phyloP scores from a whole-genome alignment of 2,888 invertebrate species.

The Leptothorax acervorum region DNA sequence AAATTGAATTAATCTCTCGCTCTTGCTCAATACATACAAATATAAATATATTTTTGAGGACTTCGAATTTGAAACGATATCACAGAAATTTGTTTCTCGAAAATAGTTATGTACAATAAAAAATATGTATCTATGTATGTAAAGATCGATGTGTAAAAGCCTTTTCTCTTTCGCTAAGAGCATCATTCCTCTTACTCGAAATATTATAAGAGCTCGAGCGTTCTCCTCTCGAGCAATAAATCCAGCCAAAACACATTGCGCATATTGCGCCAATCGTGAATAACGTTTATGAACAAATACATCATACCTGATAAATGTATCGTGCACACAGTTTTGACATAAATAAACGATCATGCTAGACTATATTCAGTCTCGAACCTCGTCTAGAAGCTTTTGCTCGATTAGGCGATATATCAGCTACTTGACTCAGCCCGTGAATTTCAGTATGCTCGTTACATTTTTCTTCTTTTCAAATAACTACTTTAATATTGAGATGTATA shows the following conservation, averaged over 20 bases:
- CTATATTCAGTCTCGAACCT: background rate
- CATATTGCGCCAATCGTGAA: slow-evolving; percentile 28
- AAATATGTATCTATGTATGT: background rate
- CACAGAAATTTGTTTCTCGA: background rate
- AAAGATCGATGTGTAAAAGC: background rate
- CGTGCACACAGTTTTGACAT: slow-evolving; percentile 21
- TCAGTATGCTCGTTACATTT: background rate
- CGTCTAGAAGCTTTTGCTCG: slow-evolving; percentile 35
- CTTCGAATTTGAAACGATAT: background rate
- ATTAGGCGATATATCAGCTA: slow-evolving; percentile 10
- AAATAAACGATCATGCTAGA: slow-evolving; percentile 26
- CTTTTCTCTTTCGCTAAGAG: background rate
- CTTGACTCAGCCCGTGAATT: slow-evolving; percentile 3
- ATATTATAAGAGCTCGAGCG: slow-evolving; percentile 18
- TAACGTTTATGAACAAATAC: slow-evolving; percentile 30
- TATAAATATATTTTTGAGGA: background rate
- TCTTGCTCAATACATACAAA: background rate
- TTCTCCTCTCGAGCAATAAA: slow-evolving; percentile 32
- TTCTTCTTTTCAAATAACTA: background rate
- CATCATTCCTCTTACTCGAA: background rate
- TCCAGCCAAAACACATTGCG: slow-evolving; percentile 12
- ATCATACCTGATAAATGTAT: slow-evolving; percentile 34
- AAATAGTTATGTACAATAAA: background rate
- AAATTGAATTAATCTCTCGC: background rate
- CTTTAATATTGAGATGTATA: background rate